Conservation (phyloP, 2,797 vertebrate genomes). For the Cuniculus paca region DNA sequence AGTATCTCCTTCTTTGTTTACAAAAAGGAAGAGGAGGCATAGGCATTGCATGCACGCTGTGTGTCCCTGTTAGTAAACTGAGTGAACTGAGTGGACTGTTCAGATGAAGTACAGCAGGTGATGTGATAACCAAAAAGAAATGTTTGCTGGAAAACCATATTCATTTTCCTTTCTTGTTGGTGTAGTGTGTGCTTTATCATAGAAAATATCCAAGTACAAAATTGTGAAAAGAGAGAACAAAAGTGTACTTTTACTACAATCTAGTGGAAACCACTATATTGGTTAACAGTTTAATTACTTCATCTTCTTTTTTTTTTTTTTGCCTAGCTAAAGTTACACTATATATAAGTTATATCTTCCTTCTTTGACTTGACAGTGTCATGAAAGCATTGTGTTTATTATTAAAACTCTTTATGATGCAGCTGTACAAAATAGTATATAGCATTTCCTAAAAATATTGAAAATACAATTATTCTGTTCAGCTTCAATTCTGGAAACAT, state of each 20-base stretch:
- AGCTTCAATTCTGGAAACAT: not conserved
- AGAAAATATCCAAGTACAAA: conserved; percentile 54
- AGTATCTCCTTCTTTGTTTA: not conserved
- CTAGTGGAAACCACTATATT: not conserved
- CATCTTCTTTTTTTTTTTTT: conserved; percentile 12
- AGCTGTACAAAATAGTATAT: conserved; percentile 37
- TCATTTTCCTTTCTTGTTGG: not conserved
- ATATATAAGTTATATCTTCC: conserved; percentile 8
- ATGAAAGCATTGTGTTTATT: conserved; percentile 44
- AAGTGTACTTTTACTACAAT: conserved; percentile 14
- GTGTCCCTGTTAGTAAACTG: conserved; percentile 23
- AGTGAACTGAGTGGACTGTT: not conserved
- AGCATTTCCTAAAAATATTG: conserved; percentile 48
- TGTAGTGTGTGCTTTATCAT: not conserved
- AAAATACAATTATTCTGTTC: conserved; percentile 38
- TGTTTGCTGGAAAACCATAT: not conserved
- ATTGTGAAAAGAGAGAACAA: conserved; percentile 16
- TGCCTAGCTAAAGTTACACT: not conserved
- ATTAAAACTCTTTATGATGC: not conserved
- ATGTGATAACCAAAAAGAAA: conserved; percentile 8
- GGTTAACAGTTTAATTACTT: conserved; percentile 9
- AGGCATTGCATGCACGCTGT: not conserved
- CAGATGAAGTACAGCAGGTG: not conserved
- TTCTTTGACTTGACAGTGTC: conserved; percentile 29
- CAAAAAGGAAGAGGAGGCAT: not conserved